Evolutionary conservation across 2,797 vertebrate genomes (phyloP).

Genomic region (Anniella stebbinsi): DNA sequence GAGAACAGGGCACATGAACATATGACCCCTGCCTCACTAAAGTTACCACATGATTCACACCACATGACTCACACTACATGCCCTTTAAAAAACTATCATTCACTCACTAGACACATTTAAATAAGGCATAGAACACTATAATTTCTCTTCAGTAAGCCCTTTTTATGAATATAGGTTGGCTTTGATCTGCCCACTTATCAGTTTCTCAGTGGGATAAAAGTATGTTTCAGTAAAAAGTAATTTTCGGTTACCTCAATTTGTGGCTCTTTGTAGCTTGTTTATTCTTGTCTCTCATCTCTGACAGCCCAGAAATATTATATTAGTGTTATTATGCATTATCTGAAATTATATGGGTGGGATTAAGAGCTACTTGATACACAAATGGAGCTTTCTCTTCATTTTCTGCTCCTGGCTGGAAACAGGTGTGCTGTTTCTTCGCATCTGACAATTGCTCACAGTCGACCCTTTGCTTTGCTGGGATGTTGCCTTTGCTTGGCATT

Average conservation of each 20-base stretch:
- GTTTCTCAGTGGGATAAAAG: constrained; percentile 36
- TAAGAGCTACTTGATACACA: background rate
- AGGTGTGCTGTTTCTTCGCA: background rate
- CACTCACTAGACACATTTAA: background rate
- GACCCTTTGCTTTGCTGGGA: background rate
- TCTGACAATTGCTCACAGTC: constrained; percentile 11
- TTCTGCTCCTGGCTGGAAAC: constrained; percentile 19
- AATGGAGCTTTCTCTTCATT: background rate
- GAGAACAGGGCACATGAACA: background rate
- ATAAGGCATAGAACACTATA: background rate
- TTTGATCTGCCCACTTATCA: constrained; percentile 26
- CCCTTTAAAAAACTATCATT: background rate
- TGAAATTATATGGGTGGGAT: constrained; percentile 28
- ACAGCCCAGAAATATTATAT: constrained; percentile 9
- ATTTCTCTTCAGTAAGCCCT: background rate
- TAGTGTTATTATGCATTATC: constrained; percentile 32
- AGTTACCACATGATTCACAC: background rate
- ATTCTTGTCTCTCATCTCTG: constrained; percentile 27
- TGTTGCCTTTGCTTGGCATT: background rate
- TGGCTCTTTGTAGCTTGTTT: background rate
- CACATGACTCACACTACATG: too few species aligned
- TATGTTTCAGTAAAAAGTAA: constrained; percentile 40
- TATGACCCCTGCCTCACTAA: background rate
- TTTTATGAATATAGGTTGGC: constrained; percentile 4
- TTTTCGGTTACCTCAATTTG: constrained; percentile 38